Evolutionary conservation across 1,140 invertebrate genomes (phyloP), one percentile per base, ranked within the genome.

Genomic region (Neodiprion virginianus): DNA sequence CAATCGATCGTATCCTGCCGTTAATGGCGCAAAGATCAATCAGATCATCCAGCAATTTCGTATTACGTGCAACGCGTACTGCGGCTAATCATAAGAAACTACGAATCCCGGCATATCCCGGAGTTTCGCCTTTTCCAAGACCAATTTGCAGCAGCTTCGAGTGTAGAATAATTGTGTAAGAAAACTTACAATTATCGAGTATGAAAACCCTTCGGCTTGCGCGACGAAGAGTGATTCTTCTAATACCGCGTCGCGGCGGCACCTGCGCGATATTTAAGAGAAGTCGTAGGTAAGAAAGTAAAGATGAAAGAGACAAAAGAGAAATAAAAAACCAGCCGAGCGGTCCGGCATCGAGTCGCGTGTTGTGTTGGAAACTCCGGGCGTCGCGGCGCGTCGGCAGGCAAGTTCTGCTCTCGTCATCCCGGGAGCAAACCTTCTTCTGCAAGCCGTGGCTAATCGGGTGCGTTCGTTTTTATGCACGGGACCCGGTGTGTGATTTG

Each of bases 401-500:
- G 28, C n/a, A 61, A 61, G 53, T 61, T 61, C 53, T 61, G 53
- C n/a, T 61, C 53, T 61, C 53, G 53, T 61, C 53, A 61, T 61
- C 53, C 11, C 53, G 53, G 53, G 53, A 17, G 53, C 53, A 61
- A 61, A 11, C 53, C 53, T 12, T 61, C 53, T 17, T 61, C 53
- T 61, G 53, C 11, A 61, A 5, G 53, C 11, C 53, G 53, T 61
- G 53, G 53, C 53, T 61, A 61, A 61, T 61, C 53, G 53, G 53
- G 53, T 61, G 53, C 53, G 11, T 40, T 61, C 53, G 53, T 17
- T 61, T 61, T 61, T 61, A 61, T 61, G n/a, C 53, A 17, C 53
- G 8, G 11, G 11, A 61, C 53, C 8, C 53, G 4, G 53, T 61
- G 53, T 61, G 53, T 61, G 53, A 61, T 61, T 61, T 61, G 53